phyloP scores from a whole-genome alignment of 1,140 invertebrate species.

The Laodelphax striatellus region DNA sequence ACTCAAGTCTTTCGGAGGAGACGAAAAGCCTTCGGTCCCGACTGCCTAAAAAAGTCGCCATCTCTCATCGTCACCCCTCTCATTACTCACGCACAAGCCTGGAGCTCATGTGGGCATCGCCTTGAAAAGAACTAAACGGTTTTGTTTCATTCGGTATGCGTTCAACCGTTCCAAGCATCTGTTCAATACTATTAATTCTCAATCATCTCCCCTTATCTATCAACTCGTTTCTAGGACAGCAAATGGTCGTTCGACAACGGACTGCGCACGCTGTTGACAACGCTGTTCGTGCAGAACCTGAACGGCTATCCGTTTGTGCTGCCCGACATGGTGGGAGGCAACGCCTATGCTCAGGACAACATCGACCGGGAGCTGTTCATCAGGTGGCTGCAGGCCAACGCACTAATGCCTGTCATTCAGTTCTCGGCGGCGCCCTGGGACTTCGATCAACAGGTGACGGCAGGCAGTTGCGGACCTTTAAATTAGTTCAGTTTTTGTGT shows the following conservation, averaged over 20 bases:
- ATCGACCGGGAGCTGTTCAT: conserved; percentile 69
- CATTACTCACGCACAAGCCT: too few species aligned
- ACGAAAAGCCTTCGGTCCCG: too few species aligned
- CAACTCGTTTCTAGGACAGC: conserved; percentile 42
- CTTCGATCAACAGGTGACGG: conserved; percentile 50
- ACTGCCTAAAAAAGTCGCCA: too few species aligned
- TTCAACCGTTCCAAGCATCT: too few species aligned
- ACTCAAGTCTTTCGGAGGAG: too few species aligned
- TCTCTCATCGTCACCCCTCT: too few species aligned
- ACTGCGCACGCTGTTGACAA: conserved; percentile 63
- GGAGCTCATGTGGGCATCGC: too few species aligned
- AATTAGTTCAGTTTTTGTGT: too few species aligned
- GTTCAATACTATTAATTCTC: too few species aligned
- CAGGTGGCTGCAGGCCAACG: conserved; percentile 77
- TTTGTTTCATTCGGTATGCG: too few species aligned
- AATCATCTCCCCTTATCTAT: too few species aligned
- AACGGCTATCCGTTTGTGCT: conserved; percentile 76
- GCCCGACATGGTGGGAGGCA: conserved; percentile 89
- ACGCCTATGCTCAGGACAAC: conserved; percentile 51
- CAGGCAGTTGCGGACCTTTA: conserved; percentile 4
- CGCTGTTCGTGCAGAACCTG: conserved; percentile 64
- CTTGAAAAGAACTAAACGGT: too few species aligned
- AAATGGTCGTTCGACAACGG: conserved; percentile 71
- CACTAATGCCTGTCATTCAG: conserved; percentile 78
- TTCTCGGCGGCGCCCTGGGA: conserved; percentile 83